Conservation (phyloP, 2,113 vertebrate species). For the Rhabdornis inornatus region DNA sequence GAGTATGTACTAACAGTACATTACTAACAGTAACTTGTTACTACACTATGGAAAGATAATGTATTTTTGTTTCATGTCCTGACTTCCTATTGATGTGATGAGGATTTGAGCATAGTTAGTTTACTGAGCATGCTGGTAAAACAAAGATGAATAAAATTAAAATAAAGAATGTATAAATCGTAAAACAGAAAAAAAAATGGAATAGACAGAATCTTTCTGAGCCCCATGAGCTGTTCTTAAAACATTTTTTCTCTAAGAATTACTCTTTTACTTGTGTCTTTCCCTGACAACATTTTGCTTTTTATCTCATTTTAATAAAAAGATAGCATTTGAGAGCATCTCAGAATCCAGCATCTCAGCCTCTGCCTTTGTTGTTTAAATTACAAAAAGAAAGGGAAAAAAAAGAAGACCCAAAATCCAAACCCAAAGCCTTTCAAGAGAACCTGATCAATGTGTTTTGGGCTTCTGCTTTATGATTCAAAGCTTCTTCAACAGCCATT, state of each 20-base stretch:
- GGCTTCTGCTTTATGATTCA: not conserved
- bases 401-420: not conserved
- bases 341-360: not conserved
- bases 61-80: not conserved
- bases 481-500: not conserved
- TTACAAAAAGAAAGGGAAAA: not conserved
- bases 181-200: not conserved
- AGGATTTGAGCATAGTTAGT: not conserved
- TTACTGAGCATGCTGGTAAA: not conserved
- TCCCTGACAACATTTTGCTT: slow-evolving; percentile 32
- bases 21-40: not conserved
- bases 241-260: not conserved
- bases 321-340: not conserved
- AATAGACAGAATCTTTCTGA: not conserved
- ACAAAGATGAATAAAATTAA: slow-evolving; percentile 9
- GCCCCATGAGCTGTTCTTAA: not conserved
- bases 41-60: not conserved
- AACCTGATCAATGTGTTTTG: not conserved
- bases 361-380: slow-evolving; percentile 29
- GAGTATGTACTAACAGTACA: not conserved
- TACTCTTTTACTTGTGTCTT: not conserved
- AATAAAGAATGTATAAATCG: not conserved
- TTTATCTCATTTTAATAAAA: slow-evolving; percentile 34
- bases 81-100: not conserved
- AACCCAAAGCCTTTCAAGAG: not conserved